Conservation (phyloP, 2,113 vertebrate species). For the Etheostoma spectabile region DNA sequence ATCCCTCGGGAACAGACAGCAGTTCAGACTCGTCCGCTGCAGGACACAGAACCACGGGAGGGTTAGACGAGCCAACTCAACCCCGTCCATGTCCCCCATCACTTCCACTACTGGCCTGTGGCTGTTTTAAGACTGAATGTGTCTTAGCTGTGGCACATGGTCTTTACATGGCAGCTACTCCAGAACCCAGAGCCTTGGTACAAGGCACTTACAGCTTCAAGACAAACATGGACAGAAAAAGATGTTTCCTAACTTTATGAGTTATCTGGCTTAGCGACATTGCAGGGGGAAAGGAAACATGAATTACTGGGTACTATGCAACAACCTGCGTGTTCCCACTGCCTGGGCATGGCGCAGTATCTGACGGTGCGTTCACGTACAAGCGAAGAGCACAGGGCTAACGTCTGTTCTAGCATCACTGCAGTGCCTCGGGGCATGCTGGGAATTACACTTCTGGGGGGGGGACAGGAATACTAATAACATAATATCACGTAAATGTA, state of each 20-base stretch:
- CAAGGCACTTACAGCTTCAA: not conserved
- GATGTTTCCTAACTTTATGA: not conserved
- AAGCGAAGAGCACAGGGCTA: not conserved
- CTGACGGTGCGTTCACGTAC: not conserved
- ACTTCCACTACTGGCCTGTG: too few species aligned
- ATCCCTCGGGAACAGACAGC: constrained; percentile 94
- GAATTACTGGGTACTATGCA: too few species aligned
- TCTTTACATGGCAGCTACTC: not conserved
- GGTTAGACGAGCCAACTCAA: not conserved
- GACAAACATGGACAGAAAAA: too few species aligned
- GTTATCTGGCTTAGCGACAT: not conserved
- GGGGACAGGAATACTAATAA: not conserved
- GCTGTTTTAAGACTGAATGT: not conserved
- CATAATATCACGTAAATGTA: not conserved
- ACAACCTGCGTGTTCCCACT: not conserved
- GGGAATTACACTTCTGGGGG: too few species aligned
- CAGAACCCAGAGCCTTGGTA: not conserved
- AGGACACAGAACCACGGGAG: not conserved
- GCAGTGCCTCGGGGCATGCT: not conserved
- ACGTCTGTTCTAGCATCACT: not conserved
- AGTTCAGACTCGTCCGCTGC: constrained; percentile 85
- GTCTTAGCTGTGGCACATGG: not conserved
- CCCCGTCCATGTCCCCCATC: not conserved
- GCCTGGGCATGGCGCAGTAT: too few species aligned
- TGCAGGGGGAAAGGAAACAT: too few species aligned